Evolutionary conservation across 2,888 invertebrate species (phyloP), one percentile per base, ranked within the genome.

Genomic region (Pristionchus japonicus): DNA sequence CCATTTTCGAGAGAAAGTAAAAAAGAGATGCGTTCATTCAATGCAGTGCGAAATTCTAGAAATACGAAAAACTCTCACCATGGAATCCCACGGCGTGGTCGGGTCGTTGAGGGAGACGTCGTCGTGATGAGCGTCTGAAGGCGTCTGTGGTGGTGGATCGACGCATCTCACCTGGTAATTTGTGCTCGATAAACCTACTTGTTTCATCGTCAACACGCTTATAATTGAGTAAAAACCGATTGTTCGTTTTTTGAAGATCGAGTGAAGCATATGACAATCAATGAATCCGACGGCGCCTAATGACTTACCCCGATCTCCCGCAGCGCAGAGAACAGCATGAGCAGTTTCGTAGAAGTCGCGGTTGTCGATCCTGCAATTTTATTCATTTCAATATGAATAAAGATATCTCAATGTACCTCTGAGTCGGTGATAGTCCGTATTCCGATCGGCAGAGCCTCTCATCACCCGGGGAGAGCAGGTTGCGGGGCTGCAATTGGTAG

Each of bases 81-180:
- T 61, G 61, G 27, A 43, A 85, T 11, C 85, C 85, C 37, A 61
- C 67, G 17, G 43, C 67, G 27, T 85, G 85, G 31, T 92, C 91
- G 0, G 91, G 92, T 77, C 92, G 47, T 34, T 89, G 87, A 0
- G 91, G 92, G 7, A 91, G 90, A 57, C 90, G 86, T 80, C 92
- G 86, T n/a, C 92, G 85, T 23, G 82, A 83, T 3, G 40, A 47
- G 1, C 89, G 74, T 34, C 89, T 82, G 88, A 92, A 90, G 34
- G 90, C 92, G 43, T 91, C 92, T 11, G 91, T 91, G 13, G 92
- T 92, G 31, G 88, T 90, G 11, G 90, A 90, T 17, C 92, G 86
- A 11, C 89, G 84, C 90, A 92, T 89, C 27, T 85, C 85, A 2
- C 27, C 49, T 27, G 43, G 3, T 13, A 70, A 67, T 9, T 1